phyloP scores from a whole-genome alignment of 2,113 vertebrate species.

The Isurus oxyrinchus region DNA sequence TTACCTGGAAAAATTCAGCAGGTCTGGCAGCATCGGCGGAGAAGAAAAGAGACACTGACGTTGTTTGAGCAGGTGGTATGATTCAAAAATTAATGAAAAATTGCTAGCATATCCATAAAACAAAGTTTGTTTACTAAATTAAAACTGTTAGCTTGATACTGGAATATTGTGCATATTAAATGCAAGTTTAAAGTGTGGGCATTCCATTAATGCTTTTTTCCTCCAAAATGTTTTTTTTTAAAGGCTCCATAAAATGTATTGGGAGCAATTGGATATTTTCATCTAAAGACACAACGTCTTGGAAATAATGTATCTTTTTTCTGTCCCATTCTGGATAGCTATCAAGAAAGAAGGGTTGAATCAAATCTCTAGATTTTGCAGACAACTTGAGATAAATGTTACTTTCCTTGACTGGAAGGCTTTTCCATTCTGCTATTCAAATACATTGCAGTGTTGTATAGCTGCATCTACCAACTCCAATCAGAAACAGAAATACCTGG shows the following conservation, averaged over 20 bases:
- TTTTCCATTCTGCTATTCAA: not conserved
- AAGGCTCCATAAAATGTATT: not conserved
- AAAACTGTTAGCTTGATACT: not conserved
- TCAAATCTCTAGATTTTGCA: not conserved
- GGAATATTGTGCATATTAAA: not conserved
- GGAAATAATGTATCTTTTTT: not conserved
- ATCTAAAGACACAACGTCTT: not conserved
- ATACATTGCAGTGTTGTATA: not conserved
- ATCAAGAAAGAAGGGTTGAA: not conserved
- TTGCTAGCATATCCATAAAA: not conserved
- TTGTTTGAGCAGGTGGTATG: not conserved
- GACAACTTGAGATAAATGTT: not conserved
- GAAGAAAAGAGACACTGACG: not conserved
- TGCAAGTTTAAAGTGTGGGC: not conserved
- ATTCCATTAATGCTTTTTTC: not conserved
- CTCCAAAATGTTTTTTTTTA: not conserved
- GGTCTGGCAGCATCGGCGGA: no score
- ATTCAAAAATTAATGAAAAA: not conserved
- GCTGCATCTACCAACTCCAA: not conserved
- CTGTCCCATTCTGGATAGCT: no score
- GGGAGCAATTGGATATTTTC: not conserved
- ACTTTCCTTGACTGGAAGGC: not conserved
- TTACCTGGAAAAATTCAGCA: no score
- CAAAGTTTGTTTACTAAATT: not conserved
- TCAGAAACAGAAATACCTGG: no score